phyloP scores from a whole-genome alignment of 37 sponge, comb jelly and placozoan species.

The Chondrilla cf. caribensis region DNA sequence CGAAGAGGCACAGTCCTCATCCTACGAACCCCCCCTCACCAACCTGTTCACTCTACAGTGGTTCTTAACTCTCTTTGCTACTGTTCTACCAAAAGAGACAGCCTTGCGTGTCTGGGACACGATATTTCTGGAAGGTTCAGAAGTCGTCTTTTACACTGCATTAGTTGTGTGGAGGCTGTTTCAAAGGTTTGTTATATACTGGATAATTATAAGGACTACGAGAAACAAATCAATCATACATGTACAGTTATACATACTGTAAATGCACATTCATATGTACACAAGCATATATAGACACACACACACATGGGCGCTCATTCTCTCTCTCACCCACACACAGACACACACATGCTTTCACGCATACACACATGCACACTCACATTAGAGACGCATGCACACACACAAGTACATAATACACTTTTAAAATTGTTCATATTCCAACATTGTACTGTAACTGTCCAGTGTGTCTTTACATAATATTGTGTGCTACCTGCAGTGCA shows the following conservation, averaged over 20 bases:
- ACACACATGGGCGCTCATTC: too few relatives aligned
- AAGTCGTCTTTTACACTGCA: conserved; percentile 65
- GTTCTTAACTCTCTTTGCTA: conserved; percentile 86
- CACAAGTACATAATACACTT: too few relatives aligned
- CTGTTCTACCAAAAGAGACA: conserved; percentile 63
- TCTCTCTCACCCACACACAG: too few relatives aligned
- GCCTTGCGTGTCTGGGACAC: conserved; percentile 80
- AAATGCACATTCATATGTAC: too few relatives aligned
- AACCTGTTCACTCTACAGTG: conserved; percentile 92
- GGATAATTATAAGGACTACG: too few relatives aligned
- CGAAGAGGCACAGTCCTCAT: conserved; percentile 19
- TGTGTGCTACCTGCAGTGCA: neutral
- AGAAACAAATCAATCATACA: too few relatives aligned
- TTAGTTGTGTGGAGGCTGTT: conserved; percentile 73
- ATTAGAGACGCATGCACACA: too few relatives aligned
- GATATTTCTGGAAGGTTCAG: conserved; percentile 79
- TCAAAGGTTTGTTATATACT: conserved; percentile 45
- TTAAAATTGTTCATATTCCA: too few relatives aligned
- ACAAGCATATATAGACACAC: too few relatives aligned
- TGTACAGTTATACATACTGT: too few relatives aligned
- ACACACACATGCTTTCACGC: too few relatives aligned
- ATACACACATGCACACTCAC: too few relatives aligned
- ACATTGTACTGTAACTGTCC: neutral
- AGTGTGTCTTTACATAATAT: neutral
- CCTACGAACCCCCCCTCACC: conserved; percentile 86